Percentiles rank a stretch among this genome's conserved stretches.
phyloP scores from a whole-genome alignment of 1,140 invertebrate genomes.

The Coptotermes formosanus region DNA sequence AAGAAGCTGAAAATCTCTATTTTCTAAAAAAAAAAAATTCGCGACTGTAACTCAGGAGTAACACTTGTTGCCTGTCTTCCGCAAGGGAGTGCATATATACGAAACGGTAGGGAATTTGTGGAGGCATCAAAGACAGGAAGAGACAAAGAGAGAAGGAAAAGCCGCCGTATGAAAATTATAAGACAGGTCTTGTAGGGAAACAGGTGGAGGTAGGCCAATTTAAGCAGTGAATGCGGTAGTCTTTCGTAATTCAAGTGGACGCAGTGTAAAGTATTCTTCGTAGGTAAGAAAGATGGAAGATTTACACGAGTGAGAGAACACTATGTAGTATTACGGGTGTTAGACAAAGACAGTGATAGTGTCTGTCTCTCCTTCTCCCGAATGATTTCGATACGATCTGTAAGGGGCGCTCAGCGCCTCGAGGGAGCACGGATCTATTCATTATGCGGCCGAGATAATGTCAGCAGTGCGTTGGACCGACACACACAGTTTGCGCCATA shows the following conservation, averaged over 20 bases:
- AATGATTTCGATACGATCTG: not conserved
- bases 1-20: too few species aligned
- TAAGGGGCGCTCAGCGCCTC: not conserved
- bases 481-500: too few species aligned
- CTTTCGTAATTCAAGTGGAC: not conserved
- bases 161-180: not conserved
- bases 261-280: not conserved
- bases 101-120: too few species aligned
- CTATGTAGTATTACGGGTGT: too few species aligned
- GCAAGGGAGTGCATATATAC: too few species aligned
- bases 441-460: not conserved
- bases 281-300: not conserved
- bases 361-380: too few species aligned
- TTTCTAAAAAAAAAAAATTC: too few species aligned
- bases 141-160: conserved; percentile 34
- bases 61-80: too few species aligned
- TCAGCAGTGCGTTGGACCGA: not conserved
- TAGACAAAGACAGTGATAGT: too few species aligned
- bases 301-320: not conserved
- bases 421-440: not conserved
- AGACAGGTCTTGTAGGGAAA: not conserved
- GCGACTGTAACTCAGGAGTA: too few species aligned
- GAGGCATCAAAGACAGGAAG: not conserved
- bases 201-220: not conserved
- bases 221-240: not conserved